Conservation (phyloP, 2,888 invertebrate species). For the Chymomyza caudatula region DNA sequence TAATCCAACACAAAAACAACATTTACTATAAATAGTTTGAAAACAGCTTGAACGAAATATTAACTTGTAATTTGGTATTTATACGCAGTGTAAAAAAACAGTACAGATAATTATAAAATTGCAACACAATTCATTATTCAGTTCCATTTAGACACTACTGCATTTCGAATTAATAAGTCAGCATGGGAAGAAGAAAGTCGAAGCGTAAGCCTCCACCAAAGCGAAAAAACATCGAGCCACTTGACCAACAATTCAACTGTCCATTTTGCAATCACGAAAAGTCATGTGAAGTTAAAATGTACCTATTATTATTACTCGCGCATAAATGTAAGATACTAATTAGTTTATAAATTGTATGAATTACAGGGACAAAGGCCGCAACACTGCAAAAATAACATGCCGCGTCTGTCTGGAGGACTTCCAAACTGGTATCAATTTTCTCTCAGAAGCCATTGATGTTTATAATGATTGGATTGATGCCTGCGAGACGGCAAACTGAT, state of each 20-base stretch:
- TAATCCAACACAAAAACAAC: neutral
- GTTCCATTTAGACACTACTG: neutral
- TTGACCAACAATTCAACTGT: constrained; percentile 98
- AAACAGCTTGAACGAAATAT: neutral
- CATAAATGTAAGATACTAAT: neutral
- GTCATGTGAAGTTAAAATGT: constrained; percentile 99
- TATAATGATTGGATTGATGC: constrained; percentile 99
- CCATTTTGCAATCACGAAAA: constrained; percentile 99
- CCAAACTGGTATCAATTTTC: constrained; percentile 95
- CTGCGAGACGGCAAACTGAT: constrained; percentile 94
- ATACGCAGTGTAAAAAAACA: neutral
- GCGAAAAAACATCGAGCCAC: constrained; percentile 92
- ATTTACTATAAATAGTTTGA: neutral
- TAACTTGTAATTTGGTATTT: neutral
- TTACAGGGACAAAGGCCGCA: constrained; percentile 95
- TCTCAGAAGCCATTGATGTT: constrained; percentile 98
- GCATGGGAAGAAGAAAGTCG: constrained; percentile 97
- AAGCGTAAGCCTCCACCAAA: constrained; percentile 98
- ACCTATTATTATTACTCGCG: constrained; percentile 75
- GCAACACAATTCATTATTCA: neutral
- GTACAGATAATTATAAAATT: too few species aligned
- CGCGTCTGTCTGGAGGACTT: constrained; percentile 97
- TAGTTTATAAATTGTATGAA: neutral
- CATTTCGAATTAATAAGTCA: neutral
- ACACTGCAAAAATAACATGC: constrained; percentile 96